These are phyloP conservation scores for Paratrypauchen microcephalus DNA, from an alignment of 2,797 vertebrate species.

Conservation along the genomic window DNA sequence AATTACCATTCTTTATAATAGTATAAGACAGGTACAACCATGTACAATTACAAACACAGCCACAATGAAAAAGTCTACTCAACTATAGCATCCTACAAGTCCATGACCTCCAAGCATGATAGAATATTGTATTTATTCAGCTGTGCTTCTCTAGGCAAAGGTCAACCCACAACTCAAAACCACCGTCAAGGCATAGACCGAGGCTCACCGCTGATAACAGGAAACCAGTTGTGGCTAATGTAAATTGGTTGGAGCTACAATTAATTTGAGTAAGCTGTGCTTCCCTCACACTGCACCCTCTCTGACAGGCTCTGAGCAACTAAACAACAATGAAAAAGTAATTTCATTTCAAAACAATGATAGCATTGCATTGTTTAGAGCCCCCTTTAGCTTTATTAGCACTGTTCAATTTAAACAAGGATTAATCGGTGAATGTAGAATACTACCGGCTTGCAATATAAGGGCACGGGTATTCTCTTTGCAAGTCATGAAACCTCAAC, in stretches of 20 bases:
- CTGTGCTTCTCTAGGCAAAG: not conserved
- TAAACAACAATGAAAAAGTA: constrained; percentile 8
- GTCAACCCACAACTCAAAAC: constrained; percentile 4
- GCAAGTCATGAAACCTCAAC: not conserved
- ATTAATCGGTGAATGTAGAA: constrained; percentile 10
- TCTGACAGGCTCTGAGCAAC: not conserved
- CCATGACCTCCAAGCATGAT: not conserved
- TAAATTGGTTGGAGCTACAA: constrained; percentile 1
- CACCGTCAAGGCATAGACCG: not conserved
- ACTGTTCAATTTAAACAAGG: not conserved
- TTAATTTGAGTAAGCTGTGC: constrained; percentile 6
- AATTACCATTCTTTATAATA: not conserved
- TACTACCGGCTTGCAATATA: not conserved
- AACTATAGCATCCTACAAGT: no score
- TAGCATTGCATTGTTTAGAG: not conserved
- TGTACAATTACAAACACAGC: not conserved
- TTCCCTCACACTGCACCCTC: not conserved
- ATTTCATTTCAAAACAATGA: constrained; percentile 15
- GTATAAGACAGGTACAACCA: not conserved
- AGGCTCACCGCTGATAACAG: constrained; percentile 5
- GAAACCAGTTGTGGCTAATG: not conserved
- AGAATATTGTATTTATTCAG: not conserved
- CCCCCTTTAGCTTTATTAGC: constrained; percentile 1
- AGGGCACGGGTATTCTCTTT: not conserved
- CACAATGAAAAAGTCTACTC: not conserved